Base-by-base conservation (phyloP, 2,113 vertebrate genomes). In the Jacana jacana region DNA sequence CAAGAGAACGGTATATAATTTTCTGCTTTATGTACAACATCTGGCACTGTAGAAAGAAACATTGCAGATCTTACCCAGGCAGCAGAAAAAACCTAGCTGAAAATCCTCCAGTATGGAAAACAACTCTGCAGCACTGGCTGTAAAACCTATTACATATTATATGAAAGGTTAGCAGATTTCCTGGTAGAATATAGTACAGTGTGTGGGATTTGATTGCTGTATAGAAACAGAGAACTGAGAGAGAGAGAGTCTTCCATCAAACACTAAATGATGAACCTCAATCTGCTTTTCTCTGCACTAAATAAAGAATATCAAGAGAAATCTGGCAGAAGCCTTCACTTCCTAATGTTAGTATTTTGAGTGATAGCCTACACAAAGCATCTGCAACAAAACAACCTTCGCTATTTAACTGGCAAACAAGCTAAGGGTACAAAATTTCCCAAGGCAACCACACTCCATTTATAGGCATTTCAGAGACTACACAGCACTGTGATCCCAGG, bases 81-180 rank as follows among this genome's bases (percentile, higher is more conserved):
- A 91, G 81, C 57, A 96, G 82, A 65, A 96, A 94, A 94, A 97
- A 91, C 91, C 65, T 14, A 86, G 55, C 65, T 95, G 76, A 86
- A 89, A 94, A 88, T 55, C 42, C 37, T 86, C 75, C 82, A 73
- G 31, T 65, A 88, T 7, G 33, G 58, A 90, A 89, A 94, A 93
- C 0, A 6, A 35, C 54, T 94, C 72, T 80, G 48, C 44, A 94
- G 79, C 46, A 91, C 49, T 58, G 49, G 52, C 65, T 93, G 25
- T 49, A 91, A 92, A 89, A 76, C 49, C 64, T 81, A 88, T 60
- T 93, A 78, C 57, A 49, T 57, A 69, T 71, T 81, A 81, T 28
- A 83, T 52, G 71, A 83, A 95, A 95, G 51, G 55, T 75, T 84
- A 95, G 79, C 54, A 86, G 72, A 95, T 83, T 92, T 95, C 61